Conservation (phyloP, 2,888 invertebrate genomes). For the Diarsia brunnea region DNA sequence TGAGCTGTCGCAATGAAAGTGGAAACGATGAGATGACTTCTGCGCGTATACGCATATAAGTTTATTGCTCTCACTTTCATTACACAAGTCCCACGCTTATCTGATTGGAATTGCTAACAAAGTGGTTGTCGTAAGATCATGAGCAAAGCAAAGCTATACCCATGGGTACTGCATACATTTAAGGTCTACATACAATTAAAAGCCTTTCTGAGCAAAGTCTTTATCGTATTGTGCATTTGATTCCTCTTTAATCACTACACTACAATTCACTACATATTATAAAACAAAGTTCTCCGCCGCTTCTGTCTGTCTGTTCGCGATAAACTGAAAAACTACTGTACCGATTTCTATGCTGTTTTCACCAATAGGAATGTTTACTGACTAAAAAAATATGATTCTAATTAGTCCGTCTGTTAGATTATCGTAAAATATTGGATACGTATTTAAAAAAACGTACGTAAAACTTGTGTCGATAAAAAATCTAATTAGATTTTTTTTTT, state of each 20-base stretch:
- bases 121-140: not conserved
- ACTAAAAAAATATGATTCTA: too few relatives aligned
- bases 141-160: not conserved
- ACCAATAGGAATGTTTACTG: too few relatives aligned
- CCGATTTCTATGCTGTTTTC: too few relatives aligned
- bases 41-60: not conserved
- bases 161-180: not conserved
- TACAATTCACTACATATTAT: too few relatives aligned
- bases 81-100: constrained; percentile 1
- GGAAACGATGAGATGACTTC: not conserved
- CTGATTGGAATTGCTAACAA: constrained; percentile 12
- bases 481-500: too few relatives aligned
- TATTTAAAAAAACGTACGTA: too few relatives aligned
- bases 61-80: not conserved
- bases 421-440: too few relatives aligned
- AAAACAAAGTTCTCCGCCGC: too few relatives aligned
- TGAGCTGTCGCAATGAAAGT: not conserved
- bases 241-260: not conserved
- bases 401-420: too few relatives aligned
- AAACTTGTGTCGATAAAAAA: too few relatives aligned
- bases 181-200: not conserved
- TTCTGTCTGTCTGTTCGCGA: too few relatives aligned
- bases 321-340: too few relatives aligned
- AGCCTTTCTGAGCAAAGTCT: not conserved
- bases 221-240: not conserved